phyloP scores from a whole-genome alignment of 1,140 invertebrate genomes.

The Sycophila sp. region DNA sequence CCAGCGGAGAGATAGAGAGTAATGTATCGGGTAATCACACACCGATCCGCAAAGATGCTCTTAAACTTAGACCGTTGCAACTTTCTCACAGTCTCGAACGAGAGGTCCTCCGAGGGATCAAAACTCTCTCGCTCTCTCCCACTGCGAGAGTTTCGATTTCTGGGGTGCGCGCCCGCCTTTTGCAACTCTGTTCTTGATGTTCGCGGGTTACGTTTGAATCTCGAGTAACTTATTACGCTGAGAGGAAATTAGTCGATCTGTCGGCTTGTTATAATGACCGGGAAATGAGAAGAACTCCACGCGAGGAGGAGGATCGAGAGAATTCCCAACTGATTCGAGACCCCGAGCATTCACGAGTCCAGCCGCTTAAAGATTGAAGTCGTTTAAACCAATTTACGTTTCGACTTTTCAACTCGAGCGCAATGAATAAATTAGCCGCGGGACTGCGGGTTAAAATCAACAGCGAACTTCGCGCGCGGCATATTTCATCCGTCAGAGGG shows the following conservation, averaged over 20 bases:
- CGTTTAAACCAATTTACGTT: too few relatives aligned
- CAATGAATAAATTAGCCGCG: too few relatives aligned
- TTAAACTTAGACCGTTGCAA: conserved; percentile 36
- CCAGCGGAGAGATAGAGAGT: not conserved
- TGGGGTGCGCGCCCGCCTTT: not conserved
- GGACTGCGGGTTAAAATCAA: too few relatives aligned
- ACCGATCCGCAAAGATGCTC: conserved; percentile 4
- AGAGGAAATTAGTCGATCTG: conserved; percentile 11
- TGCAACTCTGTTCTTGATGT: not conserved
- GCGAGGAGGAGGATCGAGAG: too few relatives aligned
- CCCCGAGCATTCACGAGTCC: too few relatives aligned
- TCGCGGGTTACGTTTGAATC: not conserved
- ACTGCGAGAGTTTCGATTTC: not conserved
- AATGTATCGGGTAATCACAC: conserved; percentile 19
- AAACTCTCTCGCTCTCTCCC: not conserved
- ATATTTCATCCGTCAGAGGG: too few relatives aligned
- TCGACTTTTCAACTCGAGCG: too few relatives aligned
- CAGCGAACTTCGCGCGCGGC: not conserved
- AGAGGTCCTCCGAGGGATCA: conserved; percentile 8
- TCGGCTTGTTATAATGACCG: too few relatives aligned
- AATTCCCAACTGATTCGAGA: too few relatives aligned
- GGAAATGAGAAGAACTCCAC: not conserved
- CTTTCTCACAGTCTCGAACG: conserved; percentile 16
- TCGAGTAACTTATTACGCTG: conserved; percentile 5
- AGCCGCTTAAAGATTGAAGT: too few relatives aligned